A percentile compares a stretch with the other conserved stretches of the same genome.
Evolutionary conservation across 2,797 vertebrate species (phyloP).

Genomic region (Meda fulgida): DNA sequence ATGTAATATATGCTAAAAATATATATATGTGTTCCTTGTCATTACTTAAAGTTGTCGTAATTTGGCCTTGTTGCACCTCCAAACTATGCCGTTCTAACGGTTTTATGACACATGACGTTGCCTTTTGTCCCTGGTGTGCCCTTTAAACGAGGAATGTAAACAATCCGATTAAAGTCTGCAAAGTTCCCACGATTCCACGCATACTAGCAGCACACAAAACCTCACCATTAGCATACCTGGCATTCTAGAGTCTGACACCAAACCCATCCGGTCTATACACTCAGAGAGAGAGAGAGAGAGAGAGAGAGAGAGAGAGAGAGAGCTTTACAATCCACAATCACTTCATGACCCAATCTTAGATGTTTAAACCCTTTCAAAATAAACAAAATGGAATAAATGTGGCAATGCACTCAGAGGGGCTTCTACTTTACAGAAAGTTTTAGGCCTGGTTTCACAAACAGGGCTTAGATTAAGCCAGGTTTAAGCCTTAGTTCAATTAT

Average conservation of each 20-base stretch:
- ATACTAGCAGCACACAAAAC: constrained; percentile 57
- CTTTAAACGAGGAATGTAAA: constrained; percentile 54
- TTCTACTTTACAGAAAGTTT: no score
- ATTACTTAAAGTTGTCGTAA: not conserved
- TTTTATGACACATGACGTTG: constrained; percentile 21
- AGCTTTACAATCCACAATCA: not conserved
- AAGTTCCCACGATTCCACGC: constrained; percentile 73
- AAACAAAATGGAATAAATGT: not conserved
- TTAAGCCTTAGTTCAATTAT: no score
- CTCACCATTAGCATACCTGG: constrained; percentile 65
- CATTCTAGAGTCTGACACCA: constrained; percentile 66
- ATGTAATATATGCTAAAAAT: no score
- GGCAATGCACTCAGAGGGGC: not conserved
- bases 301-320: constrained; percentile 44
- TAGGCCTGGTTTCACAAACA: no score
- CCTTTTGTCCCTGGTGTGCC: not conserved
- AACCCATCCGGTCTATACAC: constrained; percentile 53
- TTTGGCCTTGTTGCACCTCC: not conserved
- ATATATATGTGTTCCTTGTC: not conserved
- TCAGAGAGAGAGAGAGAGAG: not conserved
- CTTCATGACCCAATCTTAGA: not conserved
- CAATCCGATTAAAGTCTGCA: constrained; percentile 36
- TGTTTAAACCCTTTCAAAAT: not conserved
- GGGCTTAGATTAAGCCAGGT: no score
- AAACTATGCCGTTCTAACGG: constrained; percentile 22